Evolutionary conservation across 92 coral and sea anemone species (phyloP).

Genomic region (Phymanthus crucifer): DNA sequence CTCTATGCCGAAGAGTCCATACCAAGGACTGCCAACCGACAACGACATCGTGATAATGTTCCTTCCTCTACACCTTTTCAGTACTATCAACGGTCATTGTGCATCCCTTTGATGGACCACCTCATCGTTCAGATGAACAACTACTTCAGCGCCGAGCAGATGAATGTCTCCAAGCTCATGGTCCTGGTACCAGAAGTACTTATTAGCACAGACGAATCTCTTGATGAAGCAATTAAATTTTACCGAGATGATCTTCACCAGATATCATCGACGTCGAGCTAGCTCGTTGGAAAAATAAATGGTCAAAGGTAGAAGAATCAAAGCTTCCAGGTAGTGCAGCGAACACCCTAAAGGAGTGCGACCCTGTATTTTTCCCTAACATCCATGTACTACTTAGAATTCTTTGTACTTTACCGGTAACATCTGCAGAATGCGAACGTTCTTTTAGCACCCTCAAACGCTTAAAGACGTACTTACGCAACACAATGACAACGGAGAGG

Average conservation of each 20-base stretch:
- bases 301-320: constrained; percentile 42
- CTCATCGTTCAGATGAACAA: constrained; percentile 36
- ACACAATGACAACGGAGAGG: constrained; percentile 33
- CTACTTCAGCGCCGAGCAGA: constrained; percentile 30
- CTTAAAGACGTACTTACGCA: constrained; percentile 33
- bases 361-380: constrained; percentile 24
- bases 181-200: constrained; percentile 47
- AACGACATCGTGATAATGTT: constrained; percentile 36
- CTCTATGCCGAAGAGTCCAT: constrained; percentile 22
- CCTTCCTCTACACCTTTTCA: constrained; percentile 28
- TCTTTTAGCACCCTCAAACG: constrained; percentile 28
- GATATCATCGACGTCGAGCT: constrained; percentile 49
- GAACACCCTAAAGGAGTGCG: constrained; percentile 26
- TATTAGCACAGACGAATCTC: constrained; percentile 24
- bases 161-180: constrained; percentile 40
- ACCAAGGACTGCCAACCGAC: constrained; percentile 33
- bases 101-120: constrained; percentile 38
- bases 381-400: constrained; percentile 20
- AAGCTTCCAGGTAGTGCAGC: constrained; percentile 34
- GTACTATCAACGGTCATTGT: constrained; percentile 31
- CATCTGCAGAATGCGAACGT: constrained; percentile 43
- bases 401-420: constrained; percentile 37
- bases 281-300: constrained; percentile 40
- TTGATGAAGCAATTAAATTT: constrained; percentile 39
- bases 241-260: constrained; percentile 43